phyloP scores from a whole-genome alignment of 1,140 invertebrate genomes.

The Coptotermes formosanus region DNA sequence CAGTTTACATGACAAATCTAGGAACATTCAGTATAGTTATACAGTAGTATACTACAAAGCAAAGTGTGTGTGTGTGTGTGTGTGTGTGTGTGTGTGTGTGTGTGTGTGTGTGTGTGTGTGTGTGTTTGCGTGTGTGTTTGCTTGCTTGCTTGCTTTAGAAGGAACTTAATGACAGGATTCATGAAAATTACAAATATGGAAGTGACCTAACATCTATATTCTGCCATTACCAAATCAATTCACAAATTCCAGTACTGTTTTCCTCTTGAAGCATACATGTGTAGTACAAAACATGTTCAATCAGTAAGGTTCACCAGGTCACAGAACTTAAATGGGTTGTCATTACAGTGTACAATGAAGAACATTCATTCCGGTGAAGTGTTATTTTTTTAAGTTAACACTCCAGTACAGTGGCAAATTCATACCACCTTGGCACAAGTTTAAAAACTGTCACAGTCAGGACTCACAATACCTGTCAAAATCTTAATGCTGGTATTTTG shows the following conservation, averaged over 20 bases:
- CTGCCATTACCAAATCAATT: background rate
- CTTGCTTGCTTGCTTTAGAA: background rate
- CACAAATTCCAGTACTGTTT: background rate
- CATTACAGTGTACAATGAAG: too few species aligned
- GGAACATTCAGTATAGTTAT: slow-evolving; percentile 34
- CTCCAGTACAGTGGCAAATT: too few species aligned
- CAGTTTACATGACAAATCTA: slow-evolving; percentile 34
- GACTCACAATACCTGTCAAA: too few species aligned
- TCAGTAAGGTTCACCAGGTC: too few species aligned
- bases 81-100: slow-evolving; percentile 5
- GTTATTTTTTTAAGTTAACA: too few species aligned
- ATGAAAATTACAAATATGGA: background rate
- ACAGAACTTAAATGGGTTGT: too few species aligned
- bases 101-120: slow-evolving; percentile 30
- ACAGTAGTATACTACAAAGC: slow-evolving; percentile 35
- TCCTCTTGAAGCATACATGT: too few species aligned
- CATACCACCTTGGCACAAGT: too few species aligned
- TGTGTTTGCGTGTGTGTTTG: background rate
- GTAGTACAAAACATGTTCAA: too few species aligned
- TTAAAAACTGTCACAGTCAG: too few species aligned
- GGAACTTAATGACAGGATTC: background rate
- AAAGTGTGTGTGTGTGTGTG: slow-evolving; percentile 32
- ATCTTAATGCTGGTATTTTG: too few species aligned
- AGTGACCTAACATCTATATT: background rate
- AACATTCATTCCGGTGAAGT: too few species aligned